Percentiles rank a stretch among this genome's conserved stretches.
Conservation (phyloP, 2,888 invertebrate genomes). For the Imbricaverruca yamaguchii region DNA sequence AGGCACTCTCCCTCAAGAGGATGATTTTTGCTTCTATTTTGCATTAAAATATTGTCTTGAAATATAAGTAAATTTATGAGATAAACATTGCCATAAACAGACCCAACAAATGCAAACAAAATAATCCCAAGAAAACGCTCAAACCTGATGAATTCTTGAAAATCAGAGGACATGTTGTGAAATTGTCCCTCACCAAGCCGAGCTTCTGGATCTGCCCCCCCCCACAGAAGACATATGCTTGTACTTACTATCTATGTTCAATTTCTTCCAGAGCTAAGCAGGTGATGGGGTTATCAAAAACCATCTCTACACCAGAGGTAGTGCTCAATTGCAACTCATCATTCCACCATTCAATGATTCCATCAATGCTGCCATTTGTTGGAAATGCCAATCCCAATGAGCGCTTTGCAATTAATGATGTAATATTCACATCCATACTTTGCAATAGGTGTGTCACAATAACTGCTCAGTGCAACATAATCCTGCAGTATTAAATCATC, state of each 20-base stretch:
- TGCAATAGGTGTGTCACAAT: no score
- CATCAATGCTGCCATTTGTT: not conserved
- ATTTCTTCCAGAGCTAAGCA: not conserved
- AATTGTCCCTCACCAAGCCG: not conserved
- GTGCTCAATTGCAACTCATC: not conserved
- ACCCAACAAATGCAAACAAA: not conserved
- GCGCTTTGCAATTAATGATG: no score
- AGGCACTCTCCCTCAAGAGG: no score
- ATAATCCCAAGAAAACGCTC: not conserved
- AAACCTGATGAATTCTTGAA: not conserved
- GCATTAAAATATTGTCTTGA: no score
- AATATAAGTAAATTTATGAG: no score
- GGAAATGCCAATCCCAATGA: no score
- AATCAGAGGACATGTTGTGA: not conserved
- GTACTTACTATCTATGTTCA: constrained; percentile 13
- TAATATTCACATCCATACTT: no score
- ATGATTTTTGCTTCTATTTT: no score
- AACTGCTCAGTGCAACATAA: no score
- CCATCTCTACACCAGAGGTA: not conserved
- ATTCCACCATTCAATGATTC: not conserved
- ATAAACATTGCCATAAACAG: no score
- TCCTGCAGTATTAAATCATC: no score
- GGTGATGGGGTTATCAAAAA: not conserved
- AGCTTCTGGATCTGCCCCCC: no score
- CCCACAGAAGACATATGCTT: not conserved